Conservation (phyloP, 2,888 invertebrate species). For the Chalcosyrphus nemorum region DNA sequence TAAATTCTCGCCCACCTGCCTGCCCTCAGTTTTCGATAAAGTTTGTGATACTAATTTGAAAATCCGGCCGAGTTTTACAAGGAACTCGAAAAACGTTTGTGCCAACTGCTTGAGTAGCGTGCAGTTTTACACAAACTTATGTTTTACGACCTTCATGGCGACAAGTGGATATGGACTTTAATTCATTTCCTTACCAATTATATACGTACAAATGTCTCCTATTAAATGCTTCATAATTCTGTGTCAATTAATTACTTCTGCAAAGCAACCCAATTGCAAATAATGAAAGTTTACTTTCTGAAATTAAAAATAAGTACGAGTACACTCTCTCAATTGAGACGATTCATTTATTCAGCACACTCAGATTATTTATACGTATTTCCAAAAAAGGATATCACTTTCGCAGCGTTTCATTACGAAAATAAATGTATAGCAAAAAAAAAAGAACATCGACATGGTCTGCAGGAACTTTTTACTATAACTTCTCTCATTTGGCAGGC, state of each 20-base stretch:
- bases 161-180: too few relatives aligned
- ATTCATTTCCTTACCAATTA: too few relatives aligned
- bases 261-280: not conserved
- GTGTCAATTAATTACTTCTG: not conserved
- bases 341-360: conserved; percentile 21
- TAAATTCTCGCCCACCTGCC: too few relatives aligned
- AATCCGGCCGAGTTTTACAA: too few relatives aligned
- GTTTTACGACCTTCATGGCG: too few relatives aligned
- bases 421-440: not conserved
- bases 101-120: too few relatives aligned
- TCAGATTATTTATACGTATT: not conserved
- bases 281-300: not conserved
- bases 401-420: conserved; percentile 20
- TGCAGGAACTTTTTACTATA: not conserved
- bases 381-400: not conserved
- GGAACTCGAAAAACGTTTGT: too few relatives aligned
- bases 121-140: too few relatives aligned
- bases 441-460: conserved; percentile 3
- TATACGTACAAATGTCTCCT: too few relatives aligned
- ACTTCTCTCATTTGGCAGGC: conserved; percentile 2
- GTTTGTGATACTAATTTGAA: too few relatives aligned
- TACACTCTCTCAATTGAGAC: not conserved
- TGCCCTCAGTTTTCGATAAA: too few relatives aligned
- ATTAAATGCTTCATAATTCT: not conserved
- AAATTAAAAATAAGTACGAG: conserved; percentile 26